Evolutionary conservation across 2,888 invertebrate species (phyloP).

Genomic region (Hypomecis atomaria): DNA sequence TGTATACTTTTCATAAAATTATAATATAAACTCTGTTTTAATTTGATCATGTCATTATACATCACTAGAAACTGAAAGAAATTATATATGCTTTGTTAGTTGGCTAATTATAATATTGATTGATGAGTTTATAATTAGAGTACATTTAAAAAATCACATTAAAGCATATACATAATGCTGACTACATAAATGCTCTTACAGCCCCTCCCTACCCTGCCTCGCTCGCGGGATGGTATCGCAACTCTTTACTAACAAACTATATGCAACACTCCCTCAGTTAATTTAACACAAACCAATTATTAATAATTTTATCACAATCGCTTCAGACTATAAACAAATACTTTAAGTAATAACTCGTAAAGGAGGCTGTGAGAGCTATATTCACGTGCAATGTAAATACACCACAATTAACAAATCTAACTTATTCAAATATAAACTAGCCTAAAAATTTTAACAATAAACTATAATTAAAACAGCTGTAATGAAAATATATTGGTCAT

Average conservation of each 20-base stretch:
- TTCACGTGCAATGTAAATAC: constrained; percentile 80
- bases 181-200: constrained; percentile 82
- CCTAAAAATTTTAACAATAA: constrained; percentile 85
- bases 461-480: constrained; percentile 68
- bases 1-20: constrained; percentile 83
- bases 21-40: constrained; percentile 83
- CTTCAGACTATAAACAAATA: constrained; percentile 77
- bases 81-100: constrained; percentile 79
- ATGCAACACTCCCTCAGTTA: constrained; percentile 56
- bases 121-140: constrained; percentile 84
- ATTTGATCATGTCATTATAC: constrained; percentile 68
- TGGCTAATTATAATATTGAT: constrained; percentile 80
- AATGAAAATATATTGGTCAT: constrained; percentile 81
- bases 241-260: constrained; percentile 77
- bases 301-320: constrained; percentile 79
- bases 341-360: constrained; percentile 66
- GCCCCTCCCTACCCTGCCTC: constrained; percentile 63
- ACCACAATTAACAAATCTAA: constrained; percentile 84
- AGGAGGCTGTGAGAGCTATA: constrained; percentile 80
- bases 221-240: constrained; percentile 58
- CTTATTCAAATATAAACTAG: constrained; percentile 83
- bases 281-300: constrained; percentile 69
- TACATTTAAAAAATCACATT: constrained; percentile 86
- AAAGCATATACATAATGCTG: constrained; percentile 86
- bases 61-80: constrained; percentile 80